These are phyloP conservation scores for Cryptophagus acutangulus DNA, from an alignment of 2,888 invertebrate genomes.

Conservation along the genomic window DNA sequence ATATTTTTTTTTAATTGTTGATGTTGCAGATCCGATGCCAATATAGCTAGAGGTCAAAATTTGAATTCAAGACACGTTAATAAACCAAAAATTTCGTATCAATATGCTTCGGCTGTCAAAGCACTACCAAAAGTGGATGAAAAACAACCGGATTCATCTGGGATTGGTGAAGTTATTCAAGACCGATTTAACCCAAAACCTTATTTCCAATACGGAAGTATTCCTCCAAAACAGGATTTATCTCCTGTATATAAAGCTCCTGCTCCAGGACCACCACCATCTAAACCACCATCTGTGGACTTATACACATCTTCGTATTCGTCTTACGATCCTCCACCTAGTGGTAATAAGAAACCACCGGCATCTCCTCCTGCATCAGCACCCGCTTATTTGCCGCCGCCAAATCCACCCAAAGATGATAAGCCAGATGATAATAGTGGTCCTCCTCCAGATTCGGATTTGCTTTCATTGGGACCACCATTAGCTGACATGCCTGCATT, in stretches of 20 bases:
- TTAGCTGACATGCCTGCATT: no score
- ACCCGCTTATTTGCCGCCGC: slow-evolving; percentile 17
- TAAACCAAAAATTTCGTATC: slow-evolving; percentile 28
- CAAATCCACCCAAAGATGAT: slow-evolving; percentile 24
- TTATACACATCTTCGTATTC: slow-evolving; percentile 37
- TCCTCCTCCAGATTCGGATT: background rate
- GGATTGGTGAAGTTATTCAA: slow-evolving; percentile 42
- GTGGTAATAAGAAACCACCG: slow-evolving; percentile 19
- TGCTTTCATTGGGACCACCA: slow-evolving; percentile 30
- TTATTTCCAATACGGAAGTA: slow-evolving; percentile 37
- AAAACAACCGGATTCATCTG: slow-evolving; percentile 25
- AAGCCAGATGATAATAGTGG: slow-evolving; percentile 26
- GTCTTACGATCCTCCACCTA: slow-evolving; percentile 41
- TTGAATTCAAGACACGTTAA: slow-evolving; percentile 10
- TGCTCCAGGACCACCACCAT: slow-evolving; percentile 14
- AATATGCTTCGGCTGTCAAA: slow-evolving; percentile 21
- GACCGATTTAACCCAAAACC: slow-evolving; percentile 45
- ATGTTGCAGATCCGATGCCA: slow-evolving; percentile 36
- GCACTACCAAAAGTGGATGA: slow-evolving; percentile 19
- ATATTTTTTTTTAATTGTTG: background rate
- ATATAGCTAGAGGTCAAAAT: slow-evolving; percentile 9
- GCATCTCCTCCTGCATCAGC: slow-evolving; percentile 22
- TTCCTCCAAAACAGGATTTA: slow-evolving; percentile 6
- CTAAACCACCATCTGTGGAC: slow-evolving; percentile 24
- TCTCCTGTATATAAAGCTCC: slow-evolving; percentile 10